Percentiles rank a stretch among this genome's conserved stretches.
Evolutionary conservation across 2,113 vertebrate genomes (phyloP).

Genomic region (Empidonax alnorum): DNA sequence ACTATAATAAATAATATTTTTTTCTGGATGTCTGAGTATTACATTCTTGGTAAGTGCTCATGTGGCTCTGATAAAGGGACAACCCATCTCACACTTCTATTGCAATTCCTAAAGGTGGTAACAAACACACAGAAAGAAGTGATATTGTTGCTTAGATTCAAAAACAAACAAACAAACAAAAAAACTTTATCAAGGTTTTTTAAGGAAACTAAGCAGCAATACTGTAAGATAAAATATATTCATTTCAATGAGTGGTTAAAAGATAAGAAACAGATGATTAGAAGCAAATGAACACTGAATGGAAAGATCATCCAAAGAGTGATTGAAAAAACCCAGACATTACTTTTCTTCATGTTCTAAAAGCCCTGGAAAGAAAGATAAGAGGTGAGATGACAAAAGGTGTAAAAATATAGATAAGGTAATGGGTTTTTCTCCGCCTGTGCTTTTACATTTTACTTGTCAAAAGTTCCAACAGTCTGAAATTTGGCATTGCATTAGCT

Average conservation of each 20-base stretch:
- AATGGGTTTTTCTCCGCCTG: rapidly evolving
- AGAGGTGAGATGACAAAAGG: neutral
- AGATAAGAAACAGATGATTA: neutral
- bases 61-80: neutral
- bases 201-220: neutral
- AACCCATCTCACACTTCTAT: neutral
- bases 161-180: neutral
- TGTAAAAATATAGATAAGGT: constrained; percentile 53
- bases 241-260: neutral
- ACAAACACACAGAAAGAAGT: neutral
- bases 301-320: neutral
- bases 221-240: neutral
- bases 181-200: neutral
- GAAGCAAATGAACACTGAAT: neutral
- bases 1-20: neutral
- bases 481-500: neutral
- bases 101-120: neutral
- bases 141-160: neutral
- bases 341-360: neutral
- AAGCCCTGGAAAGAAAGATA: neutral
- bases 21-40: neutral
- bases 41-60: neutral
- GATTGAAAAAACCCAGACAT: neutral
- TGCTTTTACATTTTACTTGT: neutral
- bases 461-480: neutral